Evolutionary conservation across 2,888 invertebrate species (phyloP).

Genomic region (Macrophya annulata): DNA sequence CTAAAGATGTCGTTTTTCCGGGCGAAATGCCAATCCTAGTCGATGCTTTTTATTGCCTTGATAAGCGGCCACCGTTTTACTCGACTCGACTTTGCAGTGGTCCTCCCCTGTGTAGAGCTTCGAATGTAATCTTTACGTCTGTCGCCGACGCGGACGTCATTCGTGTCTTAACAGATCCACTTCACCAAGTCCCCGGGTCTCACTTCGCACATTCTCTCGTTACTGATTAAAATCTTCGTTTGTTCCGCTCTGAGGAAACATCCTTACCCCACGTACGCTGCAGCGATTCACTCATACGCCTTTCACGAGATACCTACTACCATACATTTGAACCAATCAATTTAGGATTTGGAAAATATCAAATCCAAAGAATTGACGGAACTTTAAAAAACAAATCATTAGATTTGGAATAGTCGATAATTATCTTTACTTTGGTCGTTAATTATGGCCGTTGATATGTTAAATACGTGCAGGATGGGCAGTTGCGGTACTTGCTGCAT

Average conservation of each 20-base stretch:
- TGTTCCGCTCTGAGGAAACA: neutral
- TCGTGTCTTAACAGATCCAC: conserved; percentile 46
- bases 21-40: conserved; percentile 75
- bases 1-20: conserved; percentile 65
- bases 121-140: conserved; percentile 73
- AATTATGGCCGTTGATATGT: neutral
- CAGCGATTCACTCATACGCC: neutral
- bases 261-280: neutral
- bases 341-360: neutral
- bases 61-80: conserved; percentile 66
- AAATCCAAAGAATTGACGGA: neutral
- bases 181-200: neutral
- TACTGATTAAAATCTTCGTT: conserved; percentile 25
- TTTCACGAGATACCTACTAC: neutral
- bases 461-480: conserved; percentile 1
- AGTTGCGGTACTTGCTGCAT: conserved; percentile 8
- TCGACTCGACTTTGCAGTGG: neutral
- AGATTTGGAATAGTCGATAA: neutral
- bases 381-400: neutral
- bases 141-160: conserved; percentile 50
- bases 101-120: conserved; percentile 56
- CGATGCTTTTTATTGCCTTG: conserved; percentile 75
- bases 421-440: neutral
- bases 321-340: neutral
- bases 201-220: conserved; percentile 37